Evolutionary conservation across 2,797 vertebrate genomes (phyloP).

Genomic region (Brachymystax lenok): DNA sequence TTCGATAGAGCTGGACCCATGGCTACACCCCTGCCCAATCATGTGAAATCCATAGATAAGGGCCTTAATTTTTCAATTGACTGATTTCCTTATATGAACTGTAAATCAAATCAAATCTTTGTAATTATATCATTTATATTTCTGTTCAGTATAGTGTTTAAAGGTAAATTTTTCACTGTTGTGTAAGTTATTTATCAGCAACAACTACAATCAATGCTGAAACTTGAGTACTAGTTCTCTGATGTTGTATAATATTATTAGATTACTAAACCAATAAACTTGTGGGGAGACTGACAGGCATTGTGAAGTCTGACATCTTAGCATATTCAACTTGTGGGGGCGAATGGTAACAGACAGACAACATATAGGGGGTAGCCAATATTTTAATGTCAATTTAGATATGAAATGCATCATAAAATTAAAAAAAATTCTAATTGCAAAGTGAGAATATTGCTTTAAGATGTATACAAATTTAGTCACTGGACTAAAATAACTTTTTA

Average conservation of each 20-base stretch:
- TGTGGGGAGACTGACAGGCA: not conserved
- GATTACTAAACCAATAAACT: not conserved
- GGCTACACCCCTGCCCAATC: too few species aligned
- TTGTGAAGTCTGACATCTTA: not conserved
- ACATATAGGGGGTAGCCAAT: slow-evolving; percentile 50
- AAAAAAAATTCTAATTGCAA: slow-evolving; percentile 26
- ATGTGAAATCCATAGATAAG: too few species aligned
- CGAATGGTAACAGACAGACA: slow-evolving; percentile 29
- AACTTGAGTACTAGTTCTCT: not conserved
- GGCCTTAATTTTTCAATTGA: too few species aligned
- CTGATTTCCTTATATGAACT: too few species aligned
- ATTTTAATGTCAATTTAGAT: slow-evolving; percentile 63
- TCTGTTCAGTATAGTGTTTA: too few species aligned
- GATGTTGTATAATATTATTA: not conserved
- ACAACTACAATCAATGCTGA: not conserved
- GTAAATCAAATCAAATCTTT: too few species aligned
- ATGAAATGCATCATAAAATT: slow-evolving; percentile 56
- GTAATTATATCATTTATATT: too few species aligned
- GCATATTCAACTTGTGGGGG: not conserved
- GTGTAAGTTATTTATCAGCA: too few species aligned
- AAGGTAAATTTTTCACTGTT: too few species aligned
- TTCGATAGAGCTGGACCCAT: too few species aligned
- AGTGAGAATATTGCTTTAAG: slow-evolving; percentile 11
- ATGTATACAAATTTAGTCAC: slow-evolving; percentile 3
- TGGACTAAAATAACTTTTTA: slow-evolving; percentile 26